These are phyloP conservation scores for Xenentodon cancila DNA, from an alignment of 2,797 vertebrate genomes.

Conservation along the genomic window DNA sequence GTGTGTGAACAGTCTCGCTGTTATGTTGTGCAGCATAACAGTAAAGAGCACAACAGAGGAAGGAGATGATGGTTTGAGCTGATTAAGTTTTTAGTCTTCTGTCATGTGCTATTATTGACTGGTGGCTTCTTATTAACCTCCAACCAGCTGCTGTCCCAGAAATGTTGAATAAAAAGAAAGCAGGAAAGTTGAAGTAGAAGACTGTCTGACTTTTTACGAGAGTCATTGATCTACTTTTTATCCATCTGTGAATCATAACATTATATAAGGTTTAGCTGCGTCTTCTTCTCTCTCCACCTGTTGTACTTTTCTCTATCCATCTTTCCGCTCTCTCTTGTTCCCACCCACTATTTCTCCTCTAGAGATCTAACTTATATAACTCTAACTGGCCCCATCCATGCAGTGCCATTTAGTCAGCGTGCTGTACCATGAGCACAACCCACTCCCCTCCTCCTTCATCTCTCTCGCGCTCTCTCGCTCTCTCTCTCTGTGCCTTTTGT, in stretches of 20 bases:
- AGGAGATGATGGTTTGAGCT: too few species aligned
- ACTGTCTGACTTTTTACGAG: not conserved
- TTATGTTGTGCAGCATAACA: too few species aligned
- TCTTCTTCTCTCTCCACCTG: slow-evolving; percentile 43
- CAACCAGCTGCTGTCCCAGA: too few species aligned
- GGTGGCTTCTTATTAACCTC: too few species aligned
- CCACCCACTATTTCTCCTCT: slow-evolving; percentile 60
- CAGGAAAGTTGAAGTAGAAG: too few species aligned
- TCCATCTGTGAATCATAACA: slow-evolving; percentile 27
- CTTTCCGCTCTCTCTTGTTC: slow-evolving; percentile 39
- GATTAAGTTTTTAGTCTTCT: too few species aligned
- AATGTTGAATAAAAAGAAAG: too few species aligned
- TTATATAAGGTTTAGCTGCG: slow-evolving; percentile 42
- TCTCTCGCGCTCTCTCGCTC: slow-evolving; percentile 26
- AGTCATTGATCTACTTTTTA: not conserved
- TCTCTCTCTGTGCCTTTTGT: slow-evolving; percentile 9
- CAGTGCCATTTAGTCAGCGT: slow-evolving; percentile 62
- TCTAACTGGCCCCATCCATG: slow-evolving; percentile 56
- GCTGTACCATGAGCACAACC: slow-evolving; percentile 65
- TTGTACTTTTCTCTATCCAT: slow-evolving; percentile 33
- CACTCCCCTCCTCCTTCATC: slow-evolving; percentile 67
- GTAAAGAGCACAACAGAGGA: too few species aligned
- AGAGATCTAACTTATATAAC: slow-evolving; percentile 73
- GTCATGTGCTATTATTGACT: too few species aligned
- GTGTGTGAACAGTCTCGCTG: too few species aligned